phyloP scores from a whole-genome alignment of 2,888 invertebrate genomes.

The Calameuta filiformis region DNA sequence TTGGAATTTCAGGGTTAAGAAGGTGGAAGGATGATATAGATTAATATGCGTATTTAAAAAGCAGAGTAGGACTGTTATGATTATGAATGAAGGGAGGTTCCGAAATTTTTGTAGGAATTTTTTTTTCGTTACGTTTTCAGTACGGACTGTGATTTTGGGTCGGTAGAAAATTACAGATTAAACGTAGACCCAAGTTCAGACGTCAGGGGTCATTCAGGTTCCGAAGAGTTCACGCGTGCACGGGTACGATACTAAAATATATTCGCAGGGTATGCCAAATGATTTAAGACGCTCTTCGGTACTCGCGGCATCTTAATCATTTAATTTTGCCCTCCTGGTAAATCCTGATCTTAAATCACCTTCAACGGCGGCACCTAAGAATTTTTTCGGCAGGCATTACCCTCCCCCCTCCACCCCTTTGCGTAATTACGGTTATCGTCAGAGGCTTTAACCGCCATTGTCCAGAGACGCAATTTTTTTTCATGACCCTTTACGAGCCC shows the following conservation, averaged over 20 bases:
- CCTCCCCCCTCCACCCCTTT: slow-evolving; percentile 29
- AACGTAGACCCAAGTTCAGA: background rate
- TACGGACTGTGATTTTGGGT: background rate
- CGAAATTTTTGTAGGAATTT: background rate
- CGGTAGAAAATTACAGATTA: background rate
- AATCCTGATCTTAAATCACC: slow-evolving; percentile 22
- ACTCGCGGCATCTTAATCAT: slow-evolving; percentile 1
- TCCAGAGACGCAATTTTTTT: background rate
- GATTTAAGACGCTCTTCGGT: background rate
- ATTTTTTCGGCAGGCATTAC: slow-evolving; percentile 29
- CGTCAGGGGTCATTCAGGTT: background rate
- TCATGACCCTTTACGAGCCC: slow-evolving; percentile 28
- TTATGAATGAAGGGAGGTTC: background rate
- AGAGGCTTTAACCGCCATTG: slow-evolving; percentile 9
- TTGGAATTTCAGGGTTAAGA: background rate
- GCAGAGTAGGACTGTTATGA: background rate
- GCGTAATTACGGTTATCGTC: slow-evolving; percentile 49
- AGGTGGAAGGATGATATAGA: background rate
- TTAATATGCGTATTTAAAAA: background rate
- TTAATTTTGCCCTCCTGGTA: slow-evolving; percentile 3
- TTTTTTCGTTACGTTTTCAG: background rate
- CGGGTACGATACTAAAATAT: background rate
- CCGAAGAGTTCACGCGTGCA: background rate
- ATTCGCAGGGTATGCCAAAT: background rate
- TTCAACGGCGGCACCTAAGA: slow-evolving; percentile 1